phyloP scores from a whole-genome alignment of 2,113 vertebrate genomes.

The Bubo bubo region DNA sequence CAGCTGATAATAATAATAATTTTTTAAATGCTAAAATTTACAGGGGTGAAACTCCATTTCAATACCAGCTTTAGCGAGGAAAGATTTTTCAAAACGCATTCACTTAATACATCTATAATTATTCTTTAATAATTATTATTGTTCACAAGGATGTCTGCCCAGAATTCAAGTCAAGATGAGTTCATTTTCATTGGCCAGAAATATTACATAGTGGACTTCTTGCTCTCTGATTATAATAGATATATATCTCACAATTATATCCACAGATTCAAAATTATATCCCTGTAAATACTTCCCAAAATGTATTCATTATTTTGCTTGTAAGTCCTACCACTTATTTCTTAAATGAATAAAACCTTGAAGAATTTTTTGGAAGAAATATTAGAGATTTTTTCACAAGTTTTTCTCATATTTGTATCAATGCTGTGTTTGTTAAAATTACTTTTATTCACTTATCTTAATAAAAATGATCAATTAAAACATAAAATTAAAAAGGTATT shows the following conservation, averaged over 20 bases:
- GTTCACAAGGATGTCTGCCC: neutral
- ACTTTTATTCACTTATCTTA: neutral
- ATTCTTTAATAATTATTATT: neutral
- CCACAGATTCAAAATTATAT: neutral
- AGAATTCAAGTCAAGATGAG: neutral
- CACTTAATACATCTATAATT: neutral
- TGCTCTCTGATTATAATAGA: neutral
- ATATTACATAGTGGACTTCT: neutral
- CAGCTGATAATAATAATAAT: fast-evolving
- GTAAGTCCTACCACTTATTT: neutral
- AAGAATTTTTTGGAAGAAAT: neutral
- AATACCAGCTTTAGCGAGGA: neutral
- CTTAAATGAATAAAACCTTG: neutral
- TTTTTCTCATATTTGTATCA: neutral
- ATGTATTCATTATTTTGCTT: neutral
- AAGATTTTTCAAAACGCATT: neutral
- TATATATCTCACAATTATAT: neutral
- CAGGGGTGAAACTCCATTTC: neutral
- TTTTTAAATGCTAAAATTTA: neutral
- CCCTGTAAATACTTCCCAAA: neutral
- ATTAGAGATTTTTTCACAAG: neutral
- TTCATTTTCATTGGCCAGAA: neutral
- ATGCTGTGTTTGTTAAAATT: neutral
- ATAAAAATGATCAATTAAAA: neutral
- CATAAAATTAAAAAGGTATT: neutral